Evolutionary conservation across 1,140 invertebrate species (phyloP), one percentile per base, ranked within the genome.

Genomic region (Cydia strobilella): DNA sequence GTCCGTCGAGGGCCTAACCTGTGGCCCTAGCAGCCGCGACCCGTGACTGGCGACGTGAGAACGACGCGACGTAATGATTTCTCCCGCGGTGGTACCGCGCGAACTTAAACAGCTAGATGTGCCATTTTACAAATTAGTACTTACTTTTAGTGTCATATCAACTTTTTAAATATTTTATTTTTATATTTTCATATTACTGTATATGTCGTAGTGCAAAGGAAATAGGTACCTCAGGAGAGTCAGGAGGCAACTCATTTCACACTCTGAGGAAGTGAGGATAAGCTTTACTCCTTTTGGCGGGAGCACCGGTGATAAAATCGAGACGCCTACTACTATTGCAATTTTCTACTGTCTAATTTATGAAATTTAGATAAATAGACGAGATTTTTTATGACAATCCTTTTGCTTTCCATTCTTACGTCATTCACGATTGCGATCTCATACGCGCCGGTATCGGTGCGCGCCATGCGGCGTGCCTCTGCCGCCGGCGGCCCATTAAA

Each of bases 401-500:
- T 10, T 51, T 51, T 20, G 18, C 13, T 54, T 18, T 20, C n/a
- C 63, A 15, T 35, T 18, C 35, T 15, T 66, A 15, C 63, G 15
- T 27, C 10, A 66, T 35, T 66, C 5, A 13, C 25, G 63, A 31
- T 31, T 2, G 63, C 31, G 63, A 27, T 66, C 62, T 51, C 51
- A 59, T 23, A 23, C 48, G 15, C 51, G 54, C 5, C 27, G 63
- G 63, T 20, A 65, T 15, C 10, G 63, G 12, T 15, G 77, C 79
- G 77, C 75, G 72, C 54, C 9, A 79, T 84, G 86, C 85, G 80
- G 83, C 80, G 59, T 78, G 82, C 79, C 79, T 78, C 75, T 82
- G 83, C 85, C 84, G 83, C 77, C 82, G 88, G 84, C 87, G 80
- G 80, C 83, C 86, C 90, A 90, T 92, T 92, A 92, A 92, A 91